Evolutionary conservation across 2,113 vertebrate genomes (phyloP), one percentile per base, ranked within the genome.

Genomic region (Furnarius figulus): DNA sequence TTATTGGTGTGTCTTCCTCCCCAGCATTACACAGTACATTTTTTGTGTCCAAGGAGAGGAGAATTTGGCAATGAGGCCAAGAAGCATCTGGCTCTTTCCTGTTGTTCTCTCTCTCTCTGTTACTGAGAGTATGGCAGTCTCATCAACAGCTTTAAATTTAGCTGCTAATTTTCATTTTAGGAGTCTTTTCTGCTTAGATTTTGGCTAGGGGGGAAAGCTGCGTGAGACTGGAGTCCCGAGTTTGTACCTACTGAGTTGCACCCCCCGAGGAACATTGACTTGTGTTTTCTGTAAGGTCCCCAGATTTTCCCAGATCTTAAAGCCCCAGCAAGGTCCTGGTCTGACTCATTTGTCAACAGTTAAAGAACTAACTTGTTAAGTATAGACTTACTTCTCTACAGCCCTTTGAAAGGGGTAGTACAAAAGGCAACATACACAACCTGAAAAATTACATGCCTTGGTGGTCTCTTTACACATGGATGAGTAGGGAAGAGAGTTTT

Each of bases 1-100:
- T 85, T 93, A 66, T 96, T 94, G 90, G 86, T 89, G 86, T 87
- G 84, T 92, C 90, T 95, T 95, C 83, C 92, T 95, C 88, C 53
- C 25, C 76, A 44, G 46, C 19, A 95, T 85, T 90, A 56, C 49
- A 31, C 18, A 33, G 72, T 40, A 44, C 73, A 27, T 88, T 92
- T 93, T 92, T 68, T 85, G 61, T 92, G 80, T 96, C 89, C 3
- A 15, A 90, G 82, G 79, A 88, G 56, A 76, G 58, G n/a, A 78
- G 42, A 71, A 59, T 84, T 89, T 92, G 95, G 83, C 56, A 9
- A 90, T 35, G 65, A 84, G 39, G 46, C n/a, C 6, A 6, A 88
- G 79, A 91, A 93, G 85, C n/a, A 84, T 94, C 82, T 88, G 47
- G 19, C 68, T 89, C 73, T 74, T 97, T 90, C 88, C 82, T 94